phyloP scores from a whole-genome alignment of 2,113 vertebrate genomes.

The Callopanchax toddi region DNA sequence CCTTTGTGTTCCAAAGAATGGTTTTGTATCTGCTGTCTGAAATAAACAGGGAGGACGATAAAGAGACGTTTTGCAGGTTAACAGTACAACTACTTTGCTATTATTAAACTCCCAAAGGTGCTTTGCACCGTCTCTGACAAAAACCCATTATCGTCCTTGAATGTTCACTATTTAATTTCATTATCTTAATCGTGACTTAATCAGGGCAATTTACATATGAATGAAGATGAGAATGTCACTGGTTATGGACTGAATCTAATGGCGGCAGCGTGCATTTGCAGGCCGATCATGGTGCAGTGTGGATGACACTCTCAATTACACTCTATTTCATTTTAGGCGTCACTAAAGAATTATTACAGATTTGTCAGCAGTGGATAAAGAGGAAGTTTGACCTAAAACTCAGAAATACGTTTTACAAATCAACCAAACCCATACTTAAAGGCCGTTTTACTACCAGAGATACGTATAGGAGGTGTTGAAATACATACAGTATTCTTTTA shows the following conservation, averaged over 20 bases:
- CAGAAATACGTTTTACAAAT: background rate
- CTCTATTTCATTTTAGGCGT: background rate
- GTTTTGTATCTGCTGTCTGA: slow-evolving; percentile 1
- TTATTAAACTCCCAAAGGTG: slow-evolving; percentile 29
- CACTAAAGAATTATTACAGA: background rate
- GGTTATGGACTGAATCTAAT: slow-evolving; percentile 2
- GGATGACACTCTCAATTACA: background rate
- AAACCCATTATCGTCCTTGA: slow-evolving; percentile 41
- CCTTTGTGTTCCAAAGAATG: background rate
- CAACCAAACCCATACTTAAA: background rate
- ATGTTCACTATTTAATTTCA: slow-evolving; percentile 40
- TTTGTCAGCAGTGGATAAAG: background rate
- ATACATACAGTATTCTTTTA: background rate
- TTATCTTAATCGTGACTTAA: slow-evolving; percentile 45
- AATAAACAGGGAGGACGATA: slow-evolving; percentile 4
- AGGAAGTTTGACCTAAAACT: background rate
- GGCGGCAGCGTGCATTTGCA: background rate
- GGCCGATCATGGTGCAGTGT: background rate
- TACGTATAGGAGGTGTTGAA: background rate
- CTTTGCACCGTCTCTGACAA: background rate
- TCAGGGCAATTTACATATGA: slow-evolving; percentile 46
- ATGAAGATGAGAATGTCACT: slow-evolving; percentile 28
- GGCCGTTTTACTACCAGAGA: too few relatives aligned
- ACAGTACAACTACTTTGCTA: slow-evolving; percentile 4
- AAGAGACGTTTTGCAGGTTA: background rate